Base-by-base conservation (phyloP, 2,797 vertebrate species). In the Limosa lapponica region DNA sequence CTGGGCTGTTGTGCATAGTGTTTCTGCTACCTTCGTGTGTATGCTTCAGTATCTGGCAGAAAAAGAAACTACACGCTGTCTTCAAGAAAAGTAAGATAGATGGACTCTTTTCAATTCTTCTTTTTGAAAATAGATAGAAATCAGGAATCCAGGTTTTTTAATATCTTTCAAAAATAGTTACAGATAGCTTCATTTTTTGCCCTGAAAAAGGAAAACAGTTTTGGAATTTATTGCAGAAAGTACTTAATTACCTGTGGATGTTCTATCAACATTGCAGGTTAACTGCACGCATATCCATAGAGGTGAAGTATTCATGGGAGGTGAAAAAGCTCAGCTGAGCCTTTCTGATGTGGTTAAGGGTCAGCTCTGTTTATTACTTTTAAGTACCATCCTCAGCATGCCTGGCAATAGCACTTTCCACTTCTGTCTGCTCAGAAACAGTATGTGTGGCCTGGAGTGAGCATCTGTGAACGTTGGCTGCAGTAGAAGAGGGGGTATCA, bases 41-140 rank as follows among this genome's bases (percentile, higher is more conserved):
- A 41, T 96, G 89, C 32, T 67, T 93, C 30, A 41, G 39, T 23
- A 43, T 89, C 30, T 91, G 83, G 82, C 57, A 95, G 69, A 91
- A 92, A 41, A 96, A 95, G 96, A 97, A 96, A 34, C 87, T 97
- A 67, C 95, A 71, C 0, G 25, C 90, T 15, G 36, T 97, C 27
- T 84, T 98, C 96, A 97, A 95, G 58, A 97, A 96, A 97, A 90
- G 98, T 98, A 98, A 98, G 98, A 71, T 11, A 58, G n/a, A 65
- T 66, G 20, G 7, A 14, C 10, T 83, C 37, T 51, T 87, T 51
- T 87, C 41, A 30, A 10, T 41, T 65, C 57, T 61, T 62, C 25
- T 74, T 88, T 46, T 19, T 70, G 70, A 62, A 87, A 55, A 32
- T 49, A 64, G 55, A 16, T 19, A 73, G 58, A 83, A 74, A 67